Base-by-base conservation (phyloP, 2,888 invertebrate species). In the Agrenia bidenticulata region DNA sequence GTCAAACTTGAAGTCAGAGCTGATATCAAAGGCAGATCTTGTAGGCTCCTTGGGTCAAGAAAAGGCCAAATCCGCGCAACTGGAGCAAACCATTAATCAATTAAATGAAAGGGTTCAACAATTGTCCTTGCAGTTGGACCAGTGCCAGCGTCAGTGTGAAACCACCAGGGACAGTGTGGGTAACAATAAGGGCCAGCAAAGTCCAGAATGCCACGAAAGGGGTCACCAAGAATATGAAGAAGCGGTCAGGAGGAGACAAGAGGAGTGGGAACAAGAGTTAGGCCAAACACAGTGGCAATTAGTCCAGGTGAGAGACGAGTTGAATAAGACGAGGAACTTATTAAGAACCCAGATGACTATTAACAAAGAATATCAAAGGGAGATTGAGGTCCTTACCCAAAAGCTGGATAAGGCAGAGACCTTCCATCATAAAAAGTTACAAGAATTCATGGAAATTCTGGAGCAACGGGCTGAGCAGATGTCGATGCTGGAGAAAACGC, bases 391-490 rank as follows among this genome's bases (percentile, higher is more conserved):
- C 7, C 63, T 66, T 2, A 67, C 42, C 17, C 2, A 19, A 1
- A 68, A 70, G 27, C 55, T 70, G 17, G 65, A 66, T 19, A 68
- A 64, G 45, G 68, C 70, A 0, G 72, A 74, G 13, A 61, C 58
- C 1, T 64, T 69, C 42, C 73, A 74, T 55, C 64, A 66, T 24
- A 58, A 64, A 57, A 68, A 70, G 39, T 53, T 72, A 1, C 58
- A 67, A 37, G 72, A 72, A 58, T 65, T 74, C 32, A 69, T 74
- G 59, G 63, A 67, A 50, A 51, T 68, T n/a, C 32, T 72, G 42
- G 72, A 72, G 41, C 65, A 70, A 55, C 41, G 72, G n/a, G 61
- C 68, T 17, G 55, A 58, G 15, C 70, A 72, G 50, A 74, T 74
- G 69, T 27, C 60, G 2, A 13, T 39, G 11, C 32, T 74, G 39